Evolutionary conservation across 2,113 vertebrate species (phyloP), one percentile per base, ranked within the genome.

Genomic region (Colaptes auratus): DNA sequence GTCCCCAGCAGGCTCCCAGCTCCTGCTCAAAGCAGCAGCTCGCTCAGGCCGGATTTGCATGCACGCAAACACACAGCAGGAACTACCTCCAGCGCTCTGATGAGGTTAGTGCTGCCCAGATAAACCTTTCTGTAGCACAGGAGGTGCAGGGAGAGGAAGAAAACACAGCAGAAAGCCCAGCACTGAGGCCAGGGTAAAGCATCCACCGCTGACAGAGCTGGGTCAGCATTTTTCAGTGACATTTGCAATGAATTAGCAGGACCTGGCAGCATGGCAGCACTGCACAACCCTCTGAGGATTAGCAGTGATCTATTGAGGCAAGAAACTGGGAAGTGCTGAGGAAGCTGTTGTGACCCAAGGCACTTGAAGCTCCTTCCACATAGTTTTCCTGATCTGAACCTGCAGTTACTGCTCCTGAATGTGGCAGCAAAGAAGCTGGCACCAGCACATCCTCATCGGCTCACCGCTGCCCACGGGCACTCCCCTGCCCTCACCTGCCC

Each of bases 321-420:
- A 94, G 88, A 80, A 89, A 90, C 1, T 24, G 56, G 82, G 76
- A 83, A 94, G 36, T 50, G 77, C 92, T 82, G 76, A 93, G 73
- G 74, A 82, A 92, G 80, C 82, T 1, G 88, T 60, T 87, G 69
- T 23, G 59, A 76, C 63, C 73, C 64, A 58, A 84, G 24, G 81
- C 65, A 78, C 69, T 0, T 33, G 63, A 55, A 82, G 83, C 71
- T 52, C 78, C 71, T 74, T 42, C 71, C 7, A 4, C 2, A 0
- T 15, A 42, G n/a, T 28, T 76, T 70, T 82, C 42, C 46, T 52
- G 71, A 2, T 39, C 74, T 24, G 18, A 72, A 61, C 4, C 42
- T 58, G 52, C 55, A 74, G 35, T 16, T n/a, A 2, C 33, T 28
- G 73, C 55, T 78, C 55, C 86, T 31, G 44, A 82, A 14, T 10